These are phyloP conservation scores for Tursiops truncatus DNA, from an alignment of 2,113 vertebrate genomes.

Conservation along the genomic window DNA sequence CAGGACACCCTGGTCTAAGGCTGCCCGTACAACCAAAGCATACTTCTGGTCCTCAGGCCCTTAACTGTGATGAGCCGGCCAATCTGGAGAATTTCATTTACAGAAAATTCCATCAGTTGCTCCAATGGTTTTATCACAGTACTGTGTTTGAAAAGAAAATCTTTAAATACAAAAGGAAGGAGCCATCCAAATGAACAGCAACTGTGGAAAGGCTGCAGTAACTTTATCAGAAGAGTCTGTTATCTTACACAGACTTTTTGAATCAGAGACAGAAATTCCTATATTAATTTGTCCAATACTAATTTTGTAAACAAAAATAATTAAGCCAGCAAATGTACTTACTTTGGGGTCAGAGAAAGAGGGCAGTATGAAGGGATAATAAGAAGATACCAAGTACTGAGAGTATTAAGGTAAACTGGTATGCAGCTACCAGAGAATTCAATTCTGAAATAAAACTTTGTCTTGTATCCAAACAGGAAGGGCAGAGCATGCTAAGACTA, in stretches of 20 bases:
- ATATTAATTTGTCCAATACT: not conserved
- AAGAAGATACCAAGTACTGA: not conserved
- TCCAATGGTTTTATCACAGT: not conserved
- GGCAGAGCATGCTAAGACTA: not conserved
- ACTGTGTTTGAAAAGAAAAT: constrained; percentile 15
- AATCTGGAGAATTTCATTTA: not conserved
- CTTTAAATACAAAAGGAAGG: not conserved
- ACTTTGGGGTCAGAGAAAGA: not conserved
- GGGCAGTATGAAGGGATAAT: not conserved
- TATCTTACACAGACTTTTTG: not conserved
- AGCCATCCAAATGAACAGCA: not conserved
- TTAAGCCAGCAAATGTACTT: not conserved
- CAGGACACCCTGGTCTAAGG: not conserved
- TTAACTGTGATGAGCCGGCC: not conserved
- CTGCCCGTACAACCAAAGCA: not conserved
- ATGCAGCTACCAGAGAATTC: not conserved
- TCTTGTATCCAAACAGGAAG: not conserved
- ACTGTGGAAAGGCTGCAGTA: not conserved
- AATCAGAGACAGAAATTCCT: not conserved
- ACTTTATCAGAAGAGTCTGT: not conserved
- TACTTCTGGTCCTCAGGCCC: not conserved
- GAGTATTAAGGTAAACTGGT: not conserved
- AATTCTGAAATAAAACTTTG: not conserved
- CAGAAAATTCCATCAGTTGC: not conserved
- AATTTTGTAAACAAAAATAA: constrained; percentile 1